Evolutionary conservation across 2,113 vertebrate species (phyloP), one percentile per base, ranked within the genome.

Genomic region (Phainopepla nitens): DNA sequence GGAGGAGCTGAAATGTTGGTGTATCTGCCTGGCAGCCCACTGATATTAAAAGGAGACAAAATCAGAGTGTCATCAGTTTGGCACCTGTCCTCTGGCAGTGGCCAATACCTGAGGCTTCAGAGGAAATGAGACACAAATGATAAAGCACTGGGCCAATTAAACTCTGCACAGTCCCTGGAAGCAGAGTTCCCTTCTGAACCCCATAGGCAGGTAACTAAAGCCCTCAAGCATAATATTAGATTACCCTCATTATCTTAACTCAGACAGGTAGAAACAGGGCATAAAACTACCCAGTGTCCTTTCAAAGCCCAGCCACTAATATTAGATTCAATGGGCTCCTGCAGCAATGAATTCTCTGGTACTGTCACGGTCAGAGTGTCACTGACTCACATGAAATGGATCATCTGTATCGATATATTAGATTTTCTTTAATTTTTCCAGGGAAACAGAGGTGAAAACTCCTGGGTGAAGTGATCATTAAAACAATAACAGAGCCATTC

Each of bases 131-230:
- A 79, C 47, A 44, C 89, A 82, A 78, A 93, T 35, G 56, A 69
- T 87, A 29, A 89, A 94, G 82, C 72, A 65, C 64, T 88, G 61
- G 75, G 75, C 89, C 94, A 96, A 97, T 97, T 97, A 96, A 92
- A 93, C 45, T 65, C 82, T 58, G 54, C 68, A 75, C 76, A 65
- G 72, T 8, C 58, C 65, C 71, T 73, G 51, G 58, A 90, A 96
- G 90, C 50, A 92, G 53, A 94, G 82, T 13, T 77, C 76, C 35
- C 61, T 94, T 85, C 78, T 68, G 60, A 95, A 92, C 90, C 88
- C 80, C 47, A 62, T 0, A 70, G 88, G 80, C 61, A 94, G 85
- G 75, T 86, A 94, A 86, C 89, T 89, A 77, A 87, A 93, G 72
- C 90, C 91, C 94, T 60, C 81, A 87, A 93, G 96, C 93, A 36